Evolutionary conservation across 2,113 vertebrate genomes (phyloP).

Genomic region (Microtus oregoni): DNA sequence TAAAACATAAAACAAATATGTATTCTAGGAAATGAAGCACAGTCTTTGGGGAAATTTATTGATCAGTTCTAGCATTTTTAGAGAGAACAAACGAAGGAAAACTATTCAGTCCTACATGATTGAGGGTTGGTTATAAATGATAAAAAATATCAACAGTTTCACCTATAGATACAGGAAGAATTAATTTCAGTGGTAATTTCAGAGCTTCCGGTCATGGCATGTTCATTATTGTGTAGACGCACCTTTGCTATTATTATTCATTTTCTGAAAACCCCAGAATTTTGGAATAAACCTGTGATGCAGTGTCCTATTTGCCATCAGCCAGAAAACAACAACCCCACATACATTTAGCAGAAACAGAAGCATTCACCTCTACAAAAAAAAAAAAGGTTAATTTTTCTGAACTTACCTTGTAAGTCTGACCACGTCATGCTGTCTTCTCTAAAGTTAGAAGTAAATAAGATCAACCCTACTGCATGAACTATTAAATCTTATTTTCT

Average conservation of each 20-base stretch:
- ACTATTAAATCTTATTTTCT: slow-evolving; percentile 26
- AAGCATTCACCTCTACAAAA: not conserved
- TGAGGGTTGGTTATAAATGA: not conserved
- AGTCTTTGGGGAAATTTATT: not conserved
- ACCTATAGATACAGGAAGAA: not conserved
- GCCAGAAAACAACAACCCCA: not conserved
- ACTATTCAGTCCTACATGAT: not conserved
- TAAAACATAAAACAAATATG: not conserved
- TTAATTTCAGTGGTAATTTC: not conserved
- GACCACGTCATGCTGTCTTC: not conserved
- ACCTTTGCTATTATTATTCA: not conserved
- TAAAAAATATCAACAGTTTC: not conserved
- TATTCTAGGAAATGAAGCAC: not conserved
- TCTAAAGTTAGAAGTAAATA: not conserved
- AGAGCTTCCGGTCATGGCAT: not conserved
- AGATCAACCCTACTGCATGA: not conserved
- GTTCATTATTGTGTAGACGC: not conserved
- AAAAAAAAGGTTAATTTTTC: not conserved
- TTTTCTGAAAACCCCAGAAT: not conserved
- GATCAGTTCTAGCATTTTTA: not conserved
- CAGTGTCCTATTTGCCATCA: rapidly evolving
- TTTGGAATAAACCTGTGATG: not conserved
- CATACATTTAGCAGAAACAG: not conserved
- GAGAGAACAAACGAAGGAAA: not conserved
- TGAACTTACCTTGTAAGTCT: not conserved